Evolutionary conservation across 2,113 vertebrate genomes (phyloP).

Genomic region (Phalacrocorax pelagicus): DNA sequence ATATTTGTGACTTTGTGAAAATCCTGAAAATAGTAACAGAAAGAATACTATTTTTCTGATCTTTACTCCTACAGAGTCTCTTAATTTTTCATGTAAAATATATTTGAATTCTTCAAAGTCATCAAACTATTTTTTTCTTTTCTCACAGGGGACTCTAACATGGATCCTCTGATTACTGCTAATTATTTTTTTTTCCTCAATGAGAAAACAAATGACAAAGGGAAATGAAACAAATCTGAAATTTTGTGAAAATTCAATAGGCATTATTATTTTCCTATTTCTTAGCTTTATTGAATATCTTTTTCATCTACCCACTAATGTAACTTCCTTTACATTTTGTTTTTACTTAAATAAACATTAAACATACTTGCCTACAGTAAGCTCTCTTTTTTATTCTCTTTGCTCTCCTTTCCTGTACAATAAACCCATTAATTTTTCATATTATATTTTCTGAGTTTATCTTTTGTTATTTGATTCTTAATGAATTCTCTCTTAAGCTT

Average conservation of each 20-base stretch:
- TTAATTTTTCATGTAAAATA: conserved; percentile 34
- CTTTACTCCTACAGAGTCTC: background rate
- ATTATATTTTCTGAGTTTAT: conserved; percentile 63
- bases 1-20: background rate
- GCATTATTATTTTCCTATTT: conserved; percentile 11
- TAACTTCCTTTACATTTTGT: conserved; percentile 60
- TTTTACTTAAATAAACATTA: conserved; percentile 72
- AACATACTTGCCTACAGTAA: conserved; percentile 50
- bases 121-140: background rate
- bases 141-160: background rate
- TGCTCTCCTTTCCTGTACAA: conserved; percentile 59
- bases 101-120: background rate
- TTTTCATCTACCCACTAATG: conserved; percentile 53
- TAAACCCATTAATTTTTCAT: conserved; percentile 71
- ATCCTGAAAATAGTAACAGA: background rate
- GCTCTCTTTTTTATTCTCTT: conserved; percentile 69
- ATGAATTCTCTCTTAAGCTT: conserved; percentile 71
- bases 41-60: background rate
- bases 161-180: conserved; percentile 29
- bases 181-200: background rate
- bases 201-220: background rate
- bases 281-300: conserved; percentile 1
- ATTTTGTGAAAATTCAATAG: conserved; percentile 42
- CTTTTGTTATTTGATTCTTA: conserved; percentile 64
- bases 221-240: conserved; percentile 22